Conservation (phyloP, 2,888 invertebrate species). For the Synanthedon myopaeformis region DNA sequence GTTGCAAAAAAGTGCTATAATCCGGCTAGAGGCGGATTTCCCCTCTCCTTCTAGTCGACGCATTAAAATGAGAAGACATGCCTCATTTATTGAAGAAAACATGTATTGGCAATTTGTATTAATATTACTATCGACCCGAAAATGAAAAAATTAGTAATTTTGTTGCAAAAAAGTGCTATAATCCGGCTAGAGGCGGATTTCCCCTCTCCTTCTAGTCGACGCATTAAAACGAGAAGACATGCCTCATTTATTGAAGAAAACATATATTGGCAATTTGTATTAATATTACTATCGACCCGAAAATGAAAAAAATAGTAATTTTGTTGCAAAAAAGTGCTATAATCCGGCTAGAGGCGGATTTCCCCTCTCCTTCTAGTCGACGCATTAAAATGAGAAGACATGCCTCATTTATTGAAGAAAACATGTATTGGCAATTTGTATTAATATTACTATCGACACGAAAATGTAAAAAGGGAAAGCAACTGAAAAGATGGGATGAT, state of each 20-base stretch:
- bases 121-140: too few relatives aligned
- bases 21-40: constrained; percentile 4
- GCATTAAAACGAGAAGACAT: not conserved
- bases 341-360: constrained; percentile 7
- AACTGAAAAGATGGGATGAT: too few relatives aligned
- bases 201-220: not conserved
- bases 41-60: not conserved
- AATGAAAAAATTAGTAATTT: constrained; percentile 10
- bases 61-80: not conserved
- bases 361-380: not conserved
- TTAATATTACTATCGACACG: too few relatives aligned
- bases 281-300: too few relatives aligned
- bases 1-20: constrained; percentile 15
- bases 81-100: too few relatives aligned
- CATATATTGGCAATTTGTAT: too few relatives aligned
- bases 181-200: constrained; percentile 6
- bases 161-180: constrained; percentile 15
- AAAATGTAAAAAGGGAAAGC: too few relatives aligned
- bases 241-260: too few relatives aligned
- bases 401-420: too few relatives aligned
- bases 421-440: too few relatives aligned
- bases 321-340: constrained; percentile 14
- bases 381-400: not conserved
- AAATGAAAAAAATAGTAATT: too few relatives aligned
- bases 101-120: too few relatives aligned